Base-by-base conservation (phyloP, 2,113 vertebrate genomes). In the Paedocypris sp. region DNA sequence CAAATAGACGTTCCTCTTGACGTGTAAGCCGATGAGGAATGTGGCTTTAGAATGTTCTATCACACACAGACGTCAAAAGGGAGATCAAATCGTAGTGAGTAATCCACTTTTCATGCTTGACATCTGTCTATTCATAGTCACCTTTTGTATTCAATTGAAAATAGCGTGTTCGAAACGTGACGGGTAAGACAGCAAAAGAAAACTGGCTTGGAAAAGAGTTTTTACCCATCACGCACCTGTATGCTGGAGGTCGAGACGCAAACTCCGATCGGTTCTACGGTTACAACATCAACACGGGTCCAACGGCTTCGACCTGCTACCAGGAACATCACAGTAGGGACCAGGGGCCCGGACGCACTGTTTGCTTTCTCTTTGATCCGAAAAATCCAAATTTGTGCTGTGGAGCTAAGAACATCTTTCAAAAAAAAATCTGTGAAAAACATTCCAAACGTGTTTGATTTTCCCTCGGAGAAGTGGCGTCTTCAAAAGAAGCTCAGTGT, bases 401-500 rank as follows among this genome's bases (percentile, higher is more conserved):
- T 71, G 65, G n/a, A n/a, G 38, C 52, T 61, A 19, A 48, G 26
- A 47, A 36, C 29, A 33, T 53, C n/a, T n/a, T n/a, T n/a, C 60
- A 45, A 79, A 71, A 66, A 62, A 62, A 36, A 58, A 66, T 66
- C 16, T 52, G 56, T 42, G 61, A 71, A 65, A 38, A 53, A 18
- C 71, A 74, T 75, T 77, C 71, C 59, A 38, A 2, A 22, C 60
- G 33, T 66, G 60, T 73, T 73, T 72, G 66, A 76, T 71, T 72
- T 59, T 50, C 66, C 60, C 59, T 60, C 62, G 75, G 74, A 76
- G 73, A 69, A 71, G 66, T 61, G 51, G 19, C 46, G 23, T 10
- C 64, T 75, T 72, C 70, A 75, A 72, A 69, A n/a, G 58, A 39
- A 58, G 52, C 16, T 32, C 57, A 33, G 6, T 32, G 26, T 22